Evolutionary conservation across 2,888 invertebrate genomes (phyloP).

Genomic region (Iphiclides podalirius): DNA sequence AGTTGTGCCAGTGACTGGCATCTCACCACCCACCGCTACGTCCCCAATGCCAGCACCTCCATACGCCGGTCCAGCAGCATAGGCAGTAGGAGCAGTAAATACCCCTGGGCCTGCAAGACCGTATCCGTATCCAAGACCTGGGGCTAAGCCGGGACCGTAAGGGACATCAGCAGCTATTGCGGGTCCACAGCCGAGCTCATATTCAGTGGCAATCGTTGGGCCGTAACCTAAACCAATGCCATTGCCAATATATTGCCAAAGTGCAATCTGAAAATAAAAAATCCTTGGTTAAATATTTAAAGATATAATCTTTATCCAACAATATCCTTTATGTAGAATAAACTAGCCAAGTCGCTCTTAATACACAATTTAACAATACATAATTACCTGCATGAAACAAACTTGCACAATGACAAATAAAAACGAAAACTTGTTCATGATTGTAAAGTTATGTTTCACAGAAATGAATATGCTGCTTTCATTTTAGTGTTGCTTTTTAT

Average conservation of each 20-base stretch:
- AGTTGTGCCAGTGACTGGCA: constrained; percentile 40
- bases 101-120: constrained; percentile 6
- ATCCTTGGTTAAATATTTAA: not conserved
- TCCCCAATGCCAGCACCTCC: constrained; percentile 34
- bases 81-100: not conserved
- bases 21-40: constrained; percentile 35
- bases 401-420: not conserved
- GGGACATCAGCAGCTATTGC: constrained; percentile 1
- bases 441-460: not conserved
- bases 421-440: not conserved
- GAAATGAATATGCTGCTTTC: no score
- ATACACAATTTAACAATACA: not conserved
- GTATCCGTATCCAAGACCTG: constrained; percentile 19
- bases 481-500: not conserved
- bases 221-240: constrained; percentile 1
- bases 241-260: constrained; percentile 1
- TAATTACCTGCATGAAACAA: not conserved
- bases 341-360: no score
- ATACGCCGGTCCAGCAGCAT: constrained; percentile 21
- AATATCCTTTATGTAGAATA: no score
- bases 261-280: constrained; percentile 3
- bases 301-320: not conserved
- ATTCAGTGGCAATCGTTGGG: not conserved
- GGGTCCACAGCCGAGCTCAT: constrained; percentile 5
- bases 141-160: constrained; percentile 18